Percentiles rank a stretch among this genome's conserved stretches.
Evolutionary conservation across 1,140 invertebrate species (phyloP).

Genomic region (Arion vulgaris): DNA sequence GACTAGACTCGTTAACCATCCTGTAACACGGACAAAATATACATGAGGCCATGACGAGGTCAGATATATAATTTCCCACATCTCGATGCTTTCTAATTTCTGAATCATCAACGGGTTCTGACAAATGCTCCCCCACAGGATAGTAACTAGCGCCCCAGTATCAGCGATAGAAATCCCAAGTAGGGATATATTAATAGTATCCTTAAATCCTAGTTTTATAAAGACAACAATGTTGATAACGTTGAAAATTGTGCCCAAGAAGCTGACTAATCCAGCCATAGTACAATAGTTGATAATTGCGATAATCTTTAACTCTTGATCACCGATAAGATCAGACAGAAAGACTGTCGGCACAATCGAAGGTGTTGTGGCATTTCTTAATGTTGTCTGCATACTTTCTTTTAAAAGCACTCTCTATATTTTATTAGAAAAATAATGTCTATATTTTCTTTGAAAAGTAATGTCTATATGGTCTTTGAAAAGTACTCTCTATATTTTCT

Average conservation of each 20-base stretch:
- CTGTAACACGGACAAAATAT: neutral
- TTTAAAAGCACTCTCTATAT: too few species aligned
- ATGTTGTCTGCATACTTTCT: too few species aligned
- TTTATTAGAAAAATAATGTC: too few species aligned
- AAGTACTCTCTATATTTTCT: too few species aligned
- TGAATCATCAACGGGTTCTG: constrained; percentile 6
- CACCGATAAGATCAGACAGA: neutral
- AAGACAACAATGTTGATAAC: constrained; percentile 18
- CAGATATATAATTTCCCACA: neutral
- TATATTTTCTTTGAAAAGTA: too few species aligned
- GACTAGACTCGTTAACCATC: neutral
- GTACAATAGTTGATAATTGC: neutral
- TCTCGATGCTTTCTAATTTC: neutral
- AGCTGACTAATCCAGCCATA: neutral
- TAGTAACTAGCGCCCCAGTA: neutral
- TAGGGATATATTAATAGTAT: constrained; percentile 9
- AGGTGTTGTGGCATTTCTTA: too few species aligned
- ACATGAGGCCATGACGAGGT: constrained; percentile 11
- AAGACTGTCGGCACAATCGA: too few species aligned
- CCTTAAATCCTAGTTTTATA: constrained; percentile 6
- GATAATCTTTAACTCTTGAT: neutral
- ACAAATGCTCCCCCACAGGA: constrained; percentile 18
- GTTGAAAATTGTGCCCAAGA: neutral
- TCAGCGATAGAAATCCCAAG: neutral
- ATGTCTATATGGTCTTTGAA: too few species aligned